Percentiles rank a stretch among this genome's conserved stretches.
Conservation (phyloP, 1,140 invertebrate genomes). For the Drosophila rufa region DNA sequence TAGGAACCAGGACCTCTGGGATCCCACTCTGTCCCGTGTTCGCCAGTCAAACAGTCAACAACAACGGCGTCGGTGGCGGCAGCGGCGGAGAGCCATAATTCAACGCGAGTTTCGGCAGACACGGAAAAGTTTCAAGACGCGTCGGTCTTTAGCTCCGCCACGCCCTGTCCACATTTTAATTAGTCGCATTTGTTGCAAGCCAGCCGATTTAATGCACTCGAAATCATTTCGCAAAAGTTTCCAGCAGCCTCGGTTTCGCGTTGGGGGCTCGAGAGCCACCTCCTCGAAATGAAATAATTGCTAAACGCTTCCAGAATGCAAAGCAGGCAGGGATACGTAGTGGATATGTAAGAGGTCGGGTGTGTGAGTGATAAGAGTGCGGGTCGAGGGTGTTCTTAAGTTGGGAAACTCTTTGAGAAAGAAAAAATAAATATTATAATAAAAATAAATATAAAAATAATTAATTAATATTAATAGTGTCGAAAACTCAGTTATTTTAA, state of each 20-base stretch:
- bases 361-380: constrained; percentile 30
- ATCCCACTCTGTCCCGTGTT: constrained; percentile 22
- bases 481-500: no score
- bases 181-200: constrained; percentile 79
- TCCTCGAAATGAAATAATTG: constrained; percentile 74
- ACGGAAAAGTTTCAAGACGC: constrained; percentile 28
- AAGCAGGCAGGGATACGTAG: constrained; percentile 48
- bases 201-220: constrained; percentile 81
- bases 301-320: constrained; percentile 72
- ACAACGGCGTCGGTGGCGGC: constrained; percentile 9
- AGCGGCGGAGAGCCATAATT: constrained; percentile 55
- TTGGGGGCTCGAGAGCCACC: constrained; percentile 25
- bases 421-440: no score
- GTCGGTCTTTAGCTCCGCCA: constrained; percentile 21
- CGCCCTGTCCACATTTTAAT: constrained; percentile 74
- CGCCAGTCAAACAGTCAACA: constrained; percentile 47
- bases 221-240: constrained; percentile 76
- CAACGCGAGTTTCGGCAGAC: constrained; percentile 41
- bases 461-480: no score
- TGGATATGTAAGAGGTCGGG: constrained; percentile 11
- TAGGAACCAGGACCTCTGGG: constrained; percentile 2
- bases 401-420: not conserved
- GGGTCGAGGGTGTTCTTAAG: not conserved
- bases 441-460: no score
- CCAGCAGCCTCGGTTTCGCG: not conserved